Evolutionary conservation across 2,797 vertebrate species (phyloP), one percentile per base, ranked within the genome.

Genomic region (Spondyliosoma cantharus): DNA sequence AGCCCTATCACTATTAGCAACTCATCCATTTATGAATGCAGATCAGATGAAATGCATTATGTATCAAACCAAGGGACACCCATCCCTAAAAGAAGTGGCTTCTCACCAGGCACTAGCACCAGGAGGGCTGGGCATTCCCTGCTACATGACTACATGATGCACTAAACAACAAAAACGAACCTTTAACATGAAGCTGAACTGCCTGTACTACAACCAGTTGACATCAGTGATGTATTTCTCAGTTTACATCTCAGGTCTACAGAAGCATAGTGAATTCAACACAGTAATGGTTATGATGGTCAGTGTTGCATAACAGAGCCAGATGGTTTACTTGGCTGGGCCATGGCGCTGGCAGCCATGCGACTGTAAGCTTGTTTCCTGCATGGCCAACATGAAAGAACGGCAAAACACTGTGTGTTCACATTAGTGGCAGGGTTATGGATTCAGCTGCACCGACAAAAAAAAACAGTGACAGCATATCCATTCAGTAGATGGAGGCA

Each of bases 261-360:
- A 84, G 53, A 78, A 58, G 54, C 17, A 69, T 29, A 60, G 67
- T 73, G 64, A 85, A 81, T 37, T 74, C 70, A 78, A 78, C 75
- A 68, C 59, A 67, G 79, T 71, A 50, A 80, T 87, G 80, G 84
- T 84, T 76, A 59, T 81, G 81, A 65, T 80, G 88, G 87, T 88
- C 86, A 93, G 81, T 87, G 87, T 90, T 91, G 91, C 86, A 74
- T 91, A 92, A 91, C 83, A 71, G 45, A 74, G 89, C 89, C 93
- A 94, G 92, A 94, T 94, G 93, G 93, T 90, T 91, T 76, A 87
- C 80, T 92, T 91, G 92, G 92, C 93, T 56, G 29, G 72, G 74
- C 69, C 62, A 57, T 60, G 74, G 69, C 49, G 71, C 84, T 93
- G 91, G 91, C 91, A 93, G 81, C 84, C 73, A 81, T 62, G 59